Evolutionary conservation across 2,113 vertebrate species (phyloP).

Genomic region (Gymnorhina tibicen): DNA sequence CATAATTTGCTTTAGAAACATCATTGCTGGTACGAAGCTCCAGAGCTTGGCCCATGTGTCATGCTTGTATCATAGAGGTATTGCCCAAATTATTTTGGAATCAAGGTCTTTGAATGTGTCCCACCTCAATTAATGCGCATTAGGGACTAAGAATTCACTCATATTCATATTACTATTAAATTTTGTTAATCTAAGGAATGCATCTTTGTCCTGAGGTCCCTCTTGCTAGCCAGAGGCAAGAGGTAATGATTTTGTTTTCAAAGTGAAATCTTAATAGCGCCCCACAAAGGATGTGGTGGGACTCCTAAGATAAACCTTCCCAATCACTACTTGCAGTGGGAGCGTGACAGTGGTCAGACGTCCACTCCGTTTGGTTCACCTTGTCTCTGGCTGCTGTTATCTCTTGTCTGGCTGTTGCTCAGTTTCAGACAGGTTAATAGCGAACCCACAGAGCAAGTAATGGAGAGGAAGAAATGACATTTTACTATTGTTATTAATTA

Average conservation of each 20-base stretch:
- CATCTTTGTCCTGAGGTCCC: not conserved
- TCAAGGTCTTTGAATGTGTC: not conserved
- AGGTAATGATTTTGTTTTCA: not conserved
- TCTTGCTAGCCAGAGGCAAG: not conserved
- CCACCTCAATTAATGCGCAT: not conserved
- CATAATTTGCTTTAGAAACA: not conserved
- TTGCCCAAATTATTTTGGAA: not conserved
- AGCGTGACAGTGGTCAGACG: not conserved
- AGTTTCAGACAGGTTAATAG: not conserved
- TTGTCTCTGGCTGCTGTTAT: not conserved
- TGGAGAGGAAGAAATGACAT: not conserved
- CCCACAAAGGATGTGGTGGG: not conserved
- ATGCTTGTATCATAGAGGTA: not conserved
- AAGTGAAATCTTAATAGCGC: not conserved
- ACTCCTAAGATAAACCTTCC: not conserved
- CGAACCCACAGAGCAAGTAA: not conserved
- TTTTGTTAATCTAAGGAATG: not conserved
- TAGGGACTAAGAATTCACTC: not conserved
- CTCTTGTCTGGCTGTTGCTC: not conserved
- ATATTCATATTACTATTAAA: accelerated
- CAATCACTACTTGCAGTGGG: not conserved
- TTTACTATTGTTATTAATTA: constrained; percentile 15
- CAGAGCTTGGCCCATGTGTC: not conserved
- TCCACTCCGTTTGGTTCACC: not conserved
- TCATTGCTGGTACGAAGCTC: not conserved